Evolutionary conservation across 2,888 invertebrate species (phyloP).

Genomic region (Cremastinae sp.): DNA sequence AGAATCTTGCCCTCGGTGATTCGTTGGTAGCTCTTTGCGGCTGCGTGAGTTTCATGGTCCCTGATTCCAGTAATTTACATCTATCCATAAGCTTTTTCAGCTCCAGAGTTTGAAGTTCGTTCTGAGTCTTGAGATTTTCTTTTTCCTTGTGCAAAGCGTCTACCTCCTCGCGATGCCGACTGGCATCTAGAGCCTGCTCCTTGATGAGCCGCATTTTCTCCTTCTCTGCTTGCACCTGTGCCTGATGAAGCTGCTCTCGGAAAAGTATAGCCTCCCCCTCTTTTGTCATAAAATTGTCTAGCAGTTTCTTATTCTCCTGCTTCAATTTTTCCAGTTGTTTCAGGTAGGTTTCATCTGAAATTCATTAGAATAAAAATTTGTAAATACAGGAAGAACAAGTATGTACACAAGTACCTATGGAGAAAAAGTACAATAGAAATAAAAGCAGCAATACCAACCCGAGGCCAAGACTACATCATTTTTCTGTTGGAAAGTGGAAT

Average conservation of each 20-base stretch:
- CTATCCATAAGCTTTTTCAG: constrained; percentile 70
- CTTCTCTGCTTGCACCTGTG: constrained; percentile 69
- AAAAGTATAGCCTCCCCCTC: constrained; percentile 74
- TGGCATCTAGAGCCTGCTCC: constrained; percentile 71
- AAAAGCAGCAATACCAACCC: constrained; percentile 54
- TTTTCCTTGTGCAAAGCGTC: constrained; percentile 71
- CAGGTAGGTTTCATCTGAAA: constrained; percentile 56
- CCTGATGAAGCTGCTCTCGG: constrained; percentile 71
- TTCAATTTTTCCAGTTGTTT: constrained; percentile 69
- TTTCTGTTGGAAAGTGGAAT: constrained; percentile 67
- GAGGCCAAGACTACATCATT: constrained; percentile 61
- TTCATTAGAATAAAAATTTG: too few species aligned
- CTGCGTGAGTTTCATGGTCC: constrained; percentile 71
- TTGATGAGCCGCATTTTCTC: constrained; percentile 70
- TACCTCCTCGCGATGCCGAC: constrained; percentile 68
- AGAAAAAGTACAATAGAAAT: background rate
- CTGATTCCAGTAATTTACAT: constrained; percentile 72
- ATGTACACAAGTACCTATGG: too few species aligned
- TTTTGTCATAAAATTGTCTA: constrained; percentile 72
- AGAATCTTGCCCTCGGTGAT: constrained; percentile 62
- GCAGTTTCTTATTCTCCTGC: constrained; percentile 71
- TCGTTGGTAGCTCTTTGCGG: constrained; percentile 67
- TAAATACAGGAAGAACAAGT: too few species aligned
- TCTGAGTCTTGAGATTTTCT: constrained; percentile 72
- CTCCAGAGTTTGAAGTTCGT: constrained; percentile 73